Base-by-base conservation (phyloP, 2,888 invertebrate species). In the Acrobasis consociella region DNA sequence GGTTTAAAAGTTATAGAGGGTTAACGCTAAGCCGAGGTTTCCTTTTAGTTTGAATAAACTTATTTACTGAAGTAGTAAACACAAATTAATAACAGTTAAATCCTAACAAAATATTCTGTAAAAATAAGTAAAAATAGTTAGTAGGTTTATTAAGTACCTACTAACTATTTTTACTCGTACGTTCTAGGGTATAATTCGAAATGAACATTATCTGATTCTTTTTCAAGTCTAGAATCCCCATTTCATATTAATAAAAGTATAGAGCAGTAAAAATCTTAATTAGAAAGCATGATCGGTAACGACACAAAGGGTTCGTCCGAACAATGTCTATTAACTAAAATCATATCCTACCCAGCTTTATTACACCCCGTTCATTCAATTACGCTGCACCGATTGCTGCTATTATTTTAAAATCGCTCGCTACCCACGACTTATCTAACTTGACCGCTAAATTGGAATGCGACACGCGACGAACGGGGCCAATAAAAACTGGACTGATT, bases 361-460 rank as follows among this genome's bases (percentile, higher is more conserved):
- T 86, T 86, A 84, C 76, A 70, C 71, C 61, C 69, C 80, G 70
- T 74, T 80, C 86, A 78, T 71, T 78, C 74, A 81, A 84, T 81
- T 76, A 82, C 66, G 61, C 82, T 77, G 82, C 83, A 74, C 75
- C 68, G 69, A 67, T 72, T 72, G 70, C 68, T 16, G 70, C 71
- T 75, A 79, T 80, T 77, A 81, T 74, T 72, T 73, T 76, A 78
- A 77, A 78, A 77, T 72, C 72, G 65, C 67, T 62, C 37, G 10
- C 60, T 42, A 42, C 31, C 37, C 16, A n/a, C 50, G 56, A 37
- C 65, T 60, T 65, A 53, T 42, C 13, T 62, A 58, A 17, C 42
- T 55, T 58, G 64, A 13, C 63, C 22, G 11, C 42, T 38, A n/a
- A 31, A 16, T 13, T 39, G 13, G 39, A n/a, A 9, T 15, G 13